Evolutionary conservation across 2,888 invertebrate genomes (phyloP), one percentile per base, ranked within the genome.

Genomic region (Conchocele bisecta): DNA sequence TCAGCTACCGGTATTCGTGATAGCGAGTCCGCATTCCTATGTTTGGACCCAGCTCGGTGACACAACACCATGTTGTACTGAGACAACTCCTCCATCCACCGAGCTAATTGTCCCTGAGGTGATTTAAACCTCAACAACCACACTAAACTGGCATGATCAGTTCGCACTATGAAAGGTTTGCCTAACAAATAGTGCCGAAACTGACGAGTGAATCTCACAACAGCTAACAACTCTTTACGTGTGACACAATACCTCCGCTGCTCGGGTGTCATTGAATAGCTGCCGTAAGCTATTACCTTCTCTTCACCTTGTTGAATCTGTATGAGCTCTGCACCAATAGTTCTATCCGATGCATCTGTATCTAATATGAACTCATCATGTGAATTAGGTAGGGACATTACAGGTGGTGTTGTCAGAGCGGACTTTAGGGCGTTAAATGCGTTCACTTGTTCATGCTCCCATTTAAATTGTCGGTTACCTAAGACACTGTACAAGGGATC

Each of bases 291-390:
- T 39, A 24, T 61, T 57, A 26, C 77, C 72, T 41, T 60, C 50
- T 73, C 80, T 6, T 56, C 22, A 0, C 69, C 69, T 4, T 67
- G 56, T 46, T 76, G 75, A 0, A 79, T 46, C 42, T 79, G 77
- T 7, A 50, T 56, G 2, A 77, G 58, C 22, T 56, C 66, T 9
- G 65, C 63, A 9, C 75, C 80, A 17, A 79, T 60, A 0, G 79
- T 71, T 1, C 1, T 5, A 63, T 64, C n/a, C n/a, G n/a, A n/a
- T n/a, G n/a, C n/a, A n/a, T n/a, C n/a, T n/a, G n/a, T 28, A 57
- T 46, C 56, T 5, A 58, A 28, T 20, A 78, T 63, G 26, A 75
- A 69, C 9, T n/a, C n/a, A 11, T 56, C 75, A 0, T 39, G 11
- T 4, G 15, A 28, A 15, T 57, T 56, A 9, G 79, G 73, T 17